Conservation (phyloP, 2,888 invertebrate genomes). For the Sepiola atlantica region DNA sequence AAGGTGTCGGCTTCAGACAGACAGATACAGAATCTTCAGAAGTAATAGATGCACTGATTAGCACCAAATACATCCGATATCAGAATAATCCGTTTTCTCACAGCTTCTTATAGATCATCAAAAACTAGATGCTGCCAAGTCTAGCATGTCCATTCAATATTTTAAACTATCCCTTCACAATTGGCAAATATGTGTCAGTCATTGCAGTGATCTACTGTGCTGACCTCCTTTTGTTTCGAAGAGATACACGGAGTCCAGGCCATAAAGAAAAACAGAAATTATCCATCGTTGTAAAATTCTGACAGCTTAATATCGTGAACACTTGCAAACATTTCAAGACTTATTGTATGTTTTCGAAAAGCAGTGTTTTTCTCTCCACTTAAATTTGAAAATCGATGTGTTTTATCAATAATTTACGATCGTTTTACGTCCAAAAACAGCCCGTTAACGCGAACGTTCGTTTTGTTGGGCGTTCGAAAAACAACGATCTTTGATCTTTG, state of each 20-base stretch:
- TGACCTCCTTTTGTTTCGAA: too few relatives aligned
- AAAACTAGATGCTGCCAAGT: too few relatives aligned
- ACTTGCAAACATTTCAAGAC: neutral
- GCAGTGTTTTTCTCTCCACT: neutral
- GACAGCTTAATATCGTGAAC: neutral
- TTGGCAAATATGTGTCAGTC: too few relatives aligned
- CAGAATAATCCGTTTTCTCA: too few relatives aligned
- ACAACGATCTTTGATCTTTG: neutral
- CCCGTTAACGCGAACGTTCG: neutral
- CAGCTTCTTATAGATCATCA: too few relatives aligned
- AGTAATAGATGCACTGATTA: too few relatives aligned
- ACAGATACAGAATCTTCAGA: too few relatives aligned
- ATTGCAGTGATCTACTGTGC: too few relatives aligned
- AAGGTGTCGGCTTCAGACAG: too few relatives aligned
- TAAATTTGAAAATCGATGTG: neutral
- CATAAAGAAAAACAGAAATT: neutral
- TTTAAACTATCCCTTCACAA: too few relatives aligned
- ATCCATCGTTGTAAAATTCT: neutral
- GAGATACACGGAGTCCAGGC: neutral
- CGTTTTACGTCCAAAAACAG: slow-evolving; percentile 32
- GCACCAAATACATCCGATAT: too few relatives aligned
- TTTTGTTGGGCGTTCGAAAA: neutral
- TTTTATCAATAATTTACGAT: slow-evolving; percentile 32
- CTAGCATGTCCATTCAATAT: too few relatives aligned
- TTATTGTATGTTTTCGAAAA: neutral